Base-by-base conservation (phyloP, 1,140 invertebrate genomes). In the Mylabris phalerata region DNA sequence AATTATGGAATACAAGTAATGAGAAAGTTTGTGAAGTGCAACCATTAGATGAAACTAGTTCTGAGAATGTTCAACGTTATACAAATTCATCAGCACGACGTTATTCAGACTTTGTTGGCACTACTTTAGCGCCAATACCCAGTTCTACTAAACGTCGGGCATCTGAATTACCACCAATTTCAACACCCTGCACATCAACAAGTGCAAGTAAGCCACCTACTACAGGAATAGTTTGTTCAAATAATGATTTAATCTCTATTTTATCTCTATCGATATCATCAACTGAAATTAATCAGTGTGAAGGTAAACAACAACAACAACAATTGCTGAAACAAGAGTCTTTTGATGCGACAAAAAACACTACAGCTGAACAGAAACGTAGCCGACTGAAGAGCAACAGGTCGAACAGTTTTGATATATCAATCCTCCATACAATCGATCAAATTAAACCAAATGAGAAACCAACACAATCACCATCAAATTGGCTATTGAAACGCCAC, bases 21-120 rank as follows among this genome's bases (percentile, higher is more conserved):
- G 88, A 92, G 71, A 83, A 85, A 57, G 83, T 91, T 1, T 89
- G 87, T 69, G 89, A 91, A 71, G 85, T 91, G 1, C 86, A 89
- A 64, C 83, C 86, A 0, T 65, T 89, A 2, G 86, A 89, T 59
- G 85, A 86, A 57, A 74, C 76, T 0, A 72, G 77, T 2, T 77
- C 77, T 1, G 79, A 79, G 32, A 73, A 73, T 27, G 72, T 79
- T 3, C 78, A 82, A 57, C 77, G 82, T 2, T 84, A 84, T 67
- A 81, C 70, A 26, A 78, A 75, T 50, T 57, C 66, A 7, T 52
- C 66, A 9, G 64, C 61, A 3, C 78, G 87, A 11, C 79, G 88
- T 19, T 89, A 83, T 71, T 90, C 87, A 1, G 88, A 90, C 63
- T 86, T 86, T 56, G 78, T 82, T 0, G 74, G 83, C 2, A 75